Base-by-base conservation (phyloP, 1,140 invertebrate genomes). In the Stenopsyche tienmushanensis region DNA sequence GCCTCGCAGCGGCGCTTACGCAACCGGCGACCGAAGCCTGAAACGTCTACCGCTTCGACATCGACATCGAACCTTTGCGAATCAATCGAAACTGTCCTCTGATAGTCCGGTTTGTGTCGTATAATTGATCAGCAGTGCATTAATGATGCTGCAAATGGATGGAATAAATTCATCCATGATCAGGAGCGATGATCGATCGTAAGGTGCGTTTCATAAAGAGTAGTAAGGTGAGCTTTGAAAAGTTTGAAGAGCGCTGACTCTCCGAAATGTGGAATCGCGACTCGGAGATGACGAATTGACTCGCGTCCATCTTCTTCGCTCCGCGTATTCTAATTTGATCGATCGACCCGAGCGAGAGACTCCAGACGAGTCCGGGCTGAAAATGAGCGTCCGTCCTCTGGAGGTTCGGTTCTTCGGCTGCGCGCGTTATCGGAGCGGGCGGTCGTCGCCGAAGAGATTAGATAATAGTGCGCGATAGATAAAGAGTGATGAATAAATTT, bases 361-460 rank as follows among this genome's bases (percentile, higher is more conserved):
- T n/a, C n/a, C n/a, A n/a, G n/a, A n/a, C n/a, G n/a, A n/a, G n/a
- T n/a, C n/a, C n/a, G n/a, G n/a, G n/a, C n/a, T n/a, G n/a, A n/a
- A n/a, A n/a, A n/a, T n/a, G n/a, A n/a, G n/a, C n/a, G n/a, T 13
- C 41, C 41, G 29, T 39, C 29, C 29, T 39, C 29, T 13, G 29
- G n/a, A n/a, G n/a, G 29, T 39, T 39, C 29, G 29, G 13, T 13
- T 5, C n/a, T 44, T 44, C 41, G 13, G 41, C 18, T 44, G 41
- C 41, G 41, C 41, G 29, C 29, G 29, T 13, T 34, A 34, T 34
- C 29, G 29, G 13, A 34, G 5, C 29, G 29, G 29, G 29, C 29
- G 29, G 29, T 13, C 29, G 29, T 34, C 47, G 47, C 47, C 21
- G 23, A 50, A 50, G 5, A 39, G 54, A 57, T 57, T 57, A 42